A percentile compares a stretch with the other conserved stretches of the same genome.
Evolutionary conservation across 2,888 invertebrate genomes (phyloP).

Genomic region (Artemia sp.): DNA sequence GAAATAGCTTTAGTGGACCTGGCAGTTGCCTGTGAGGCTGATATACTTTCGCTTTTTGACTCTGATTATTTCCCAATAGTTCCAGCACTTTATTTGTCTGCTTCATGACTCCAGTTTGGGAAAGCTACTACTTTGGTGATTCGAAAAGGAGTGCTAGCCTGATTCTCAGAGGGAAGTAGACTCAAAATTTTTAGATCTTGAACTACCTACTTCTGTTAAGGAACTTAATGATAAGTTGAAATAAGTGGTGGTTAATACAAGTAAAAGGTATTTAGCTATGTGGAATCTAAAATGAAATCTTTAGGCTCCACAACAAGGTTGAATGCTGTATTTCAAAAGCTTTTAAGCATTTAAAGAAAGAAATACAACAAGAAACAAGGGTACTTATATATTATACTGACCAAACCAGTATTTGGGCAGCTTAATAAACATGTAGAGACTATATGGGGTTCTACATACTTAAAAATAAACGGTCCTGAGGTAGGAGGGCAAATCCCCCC

Average conservation of each 20-base stretch:
- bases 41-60: slow-evolving; percentile 4
- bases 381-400: too few species aligned
- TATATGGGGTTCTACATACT: too few species aligned
- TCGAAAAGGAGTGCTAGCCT: slow-evolving; percentile 6
- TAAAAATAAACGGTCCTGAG: too few species aligned
- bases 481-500: too few species aligned
- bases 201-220: not conserved
- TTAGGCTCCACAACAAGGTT: not conserved
- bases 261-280: slow-evolving; percentile 9
- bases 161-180: not conserved
- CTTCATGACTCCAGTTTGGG: slow-evolving; percentile 1
- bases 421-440: too few species aligned
- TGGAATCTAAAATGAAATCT: not conserved
- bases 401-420: too few species aligned
- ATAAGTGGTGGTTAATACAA: slow-evolving; percentile 4
- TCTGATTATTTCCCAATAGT: slow-evolving; percentile 9
- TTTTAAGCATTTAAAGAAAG: not conserved
- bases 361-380: not conserved
- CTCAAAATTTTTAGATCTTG: not conserved
- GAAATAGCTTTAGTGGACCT: slow-evolving; percentile 1
- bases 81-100: not conserved
- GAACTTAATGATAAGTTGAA: not conserved
- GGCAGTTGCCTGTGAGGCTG: not conserved
- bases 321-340: not conserved
- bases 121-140: not conserved